Conservation (phyloP, 2,113 vertebrate species). For the Sardina pilchardus region DNA sequence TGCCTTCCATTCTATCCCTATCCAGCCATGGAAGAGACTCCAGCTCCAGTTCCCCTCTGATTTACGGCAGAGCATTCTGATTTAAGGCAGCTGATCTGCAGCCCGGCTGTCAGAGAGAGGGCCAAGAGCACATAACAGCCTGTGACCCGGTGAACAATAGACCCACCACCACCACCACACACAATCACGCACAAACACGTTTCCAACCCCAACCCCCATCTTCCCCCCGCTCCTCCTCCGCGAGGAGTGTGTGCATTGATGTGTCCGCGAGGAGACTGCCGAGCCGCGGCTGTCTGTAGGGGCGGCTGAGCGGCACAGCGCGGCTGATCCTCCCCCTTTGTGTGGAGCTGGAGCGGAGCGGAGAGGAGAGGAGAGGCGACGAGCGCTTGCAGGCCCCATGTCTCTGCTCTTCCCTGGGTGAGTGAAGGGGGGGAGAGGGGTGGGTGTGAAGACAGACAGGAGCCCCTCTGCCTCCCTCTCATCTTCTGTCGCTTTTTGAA, state of each 20-base stretch:
- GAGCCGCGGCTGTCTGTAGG: background rate
- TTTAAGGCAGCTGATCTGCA: slow-evolving; percentile 52
- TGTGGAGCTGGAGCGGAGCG: slow-evolving; percentile 42
- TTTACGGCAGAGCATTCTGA: slow-evolving; percentile 42
- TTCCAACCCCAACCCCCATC: slow-evolving; percentile 28
- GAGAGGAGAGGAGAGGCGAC: too few species aligned
- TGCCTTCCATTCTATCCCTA: background rate
- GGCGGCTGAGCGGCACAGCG: slow-evolving; percentile 33
- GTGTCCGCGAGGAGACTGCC: background rate
- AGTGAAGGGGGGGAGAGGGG: slow-evolving; percentile 39
- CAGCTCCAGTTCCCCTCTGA: background rate
- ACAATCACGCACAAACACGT: slow-evolving; percentile 11
- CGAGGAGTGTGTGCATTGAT: slow-evolving; percentile 9
- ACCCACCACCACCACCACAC: slow-evolving; percentile 53
- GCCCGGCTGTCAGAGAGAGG: slow-evolving; percentile 42
- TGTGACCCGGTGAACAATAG: slow-evolving; percentile 60
- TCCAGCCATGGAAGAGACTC: background rate
- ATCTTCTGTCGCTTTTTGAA: slow-evolving; percentile 24
- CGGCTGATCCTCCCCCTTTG: slow-evolving; percentile 57
- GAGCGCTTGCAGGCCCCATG: background rate
- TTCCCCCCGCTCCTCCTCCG: slow-evolving; percentile 1
- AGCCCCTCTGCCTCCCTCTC: slow-evolving; percentile 39
- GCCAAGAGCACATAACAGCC: slow-evolving; percentile 37
- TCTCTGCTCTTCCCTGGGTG: slow-evolving; percentile 35
- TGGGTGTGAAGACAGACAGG: background rate